Evolutionary conservation across 2,797 vertebrate species (phyloP), one percentile per base, ranked within the genome.

Genomic region (Astyanax mexicanus): DNA sequence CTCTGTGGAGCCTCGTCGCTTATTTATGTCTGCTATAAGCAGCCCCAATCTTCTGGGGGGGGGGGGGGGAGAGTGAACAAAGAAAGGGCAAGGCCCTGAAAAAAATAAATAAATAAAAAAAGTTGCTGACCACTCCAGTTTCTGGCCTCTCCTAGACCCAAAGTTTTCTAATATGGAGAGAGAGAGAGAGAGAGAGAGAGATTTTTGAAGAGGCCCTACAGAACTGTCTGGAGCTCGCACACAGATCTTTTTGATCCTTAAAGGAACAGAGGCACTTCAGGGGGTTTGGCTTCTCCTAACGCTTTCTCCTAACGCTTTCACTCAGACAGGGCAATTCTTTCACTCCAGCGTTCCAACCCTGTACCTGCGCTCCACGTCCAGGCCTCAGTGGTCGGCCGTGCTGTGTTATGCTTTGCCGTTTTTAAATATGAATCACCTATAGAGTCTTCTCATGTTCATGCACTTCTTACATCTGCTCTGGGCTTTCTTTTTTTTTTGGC

Each of bases 1-100:
- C 69, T 81, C 58, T 47, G 54, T 78, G 73, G 60, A 27, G 72
- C 47, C 61, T 64, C 35, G 0, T 23, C 68, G 47, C 65, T 73
- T 74, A 84, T 83, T 75, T 82, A 80, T 75, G 72, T 77, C 69
- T 32, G 60, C 72, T 69, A 25, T 52, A 29, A 81, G 58, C 55
- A 49, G 60, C 72, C 57, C 55, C 27, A 47, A 47, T 78, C 75
- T 72, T 83, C 37, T 45, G 68, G 45, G n/a, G n/a, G n/a, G n/a
- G n/a, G n/a, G n/a, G n/a, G n/a, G n/a, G n/a, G n/a, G 37, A 21
- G 65, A 70, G 25, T 11, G 58, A 79, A 72, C 51, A 58, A 49
- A 76, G 77, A 25, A 32, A 76, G 62, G 42, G 67, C 55, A 72
- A 74, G 49, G 10, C 69, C 69, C 49, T 45, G 69, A 37, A 51